These are phyloP conservation scores for Balearica regulorum DNA, from an alignment of 2,797 vertebrate genomes.

Conservation along the genomic window DNA sequence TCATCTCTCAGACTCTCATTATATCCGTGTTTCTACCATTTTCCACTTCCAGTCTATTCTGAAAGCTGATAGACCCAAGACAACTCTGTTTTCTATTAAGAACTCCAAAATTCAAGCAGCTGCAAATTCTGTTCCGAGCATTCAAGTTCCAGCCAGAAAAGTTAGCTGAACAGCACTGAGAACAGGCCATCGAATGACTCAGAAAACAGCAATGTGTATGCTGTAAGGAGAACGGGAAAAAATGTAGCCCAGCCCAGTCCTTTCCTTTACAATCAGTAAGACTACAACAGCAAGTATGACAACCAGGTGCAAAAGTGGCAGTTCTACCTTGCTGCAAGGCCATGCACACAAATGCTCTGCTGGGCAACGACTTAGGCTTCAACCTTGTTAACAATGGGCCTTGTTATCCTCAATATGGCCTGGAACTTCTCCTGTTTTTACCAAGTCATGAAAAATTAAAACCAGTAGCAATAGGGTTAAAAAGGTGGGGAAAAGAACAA, in stretches of 20 bases:
- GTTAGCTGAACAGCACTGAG: not conserved
- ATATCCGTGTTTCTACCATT: not conserved
- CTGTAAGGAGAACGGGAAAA: not conserved
- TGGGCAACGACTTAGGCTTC: not conserved
- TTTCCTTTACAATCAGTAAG: not conserved
- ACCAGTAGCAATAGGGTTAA: not conserved
- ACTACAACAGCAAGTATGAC: not conserved
- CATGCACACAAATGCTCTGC: not conserved
- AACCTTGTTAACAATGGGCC: not conserved
- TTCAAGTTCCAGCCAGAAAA: not conserved
- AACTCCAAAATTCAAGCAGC: not conserved
- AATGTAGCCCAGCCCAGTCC: not conserved
- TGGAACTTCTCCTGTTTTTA: not conserved
- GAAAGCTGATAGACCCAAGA: not conserved
- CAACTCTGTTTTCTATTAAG: not conserved
- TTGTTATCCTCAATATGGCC: not conserved
- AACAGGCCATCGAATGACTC: not conserved
- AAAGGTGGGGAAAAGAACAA: not conserved
- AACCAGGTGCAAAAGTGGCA: not conserved
- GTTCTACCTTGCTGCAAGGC: not conserved
- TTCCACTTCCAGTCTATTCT: not conserved
- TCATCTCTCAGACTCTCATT: not conserved
- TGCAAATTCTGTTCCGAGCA: not conserved
- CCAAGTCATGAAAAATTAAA: not conserved
- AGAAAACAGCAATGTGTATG: not conserved